phyloP scores from a whole-genome alignment of 2,888 invertebrate species.

The Melikaiella ostensackeni region DNA sequence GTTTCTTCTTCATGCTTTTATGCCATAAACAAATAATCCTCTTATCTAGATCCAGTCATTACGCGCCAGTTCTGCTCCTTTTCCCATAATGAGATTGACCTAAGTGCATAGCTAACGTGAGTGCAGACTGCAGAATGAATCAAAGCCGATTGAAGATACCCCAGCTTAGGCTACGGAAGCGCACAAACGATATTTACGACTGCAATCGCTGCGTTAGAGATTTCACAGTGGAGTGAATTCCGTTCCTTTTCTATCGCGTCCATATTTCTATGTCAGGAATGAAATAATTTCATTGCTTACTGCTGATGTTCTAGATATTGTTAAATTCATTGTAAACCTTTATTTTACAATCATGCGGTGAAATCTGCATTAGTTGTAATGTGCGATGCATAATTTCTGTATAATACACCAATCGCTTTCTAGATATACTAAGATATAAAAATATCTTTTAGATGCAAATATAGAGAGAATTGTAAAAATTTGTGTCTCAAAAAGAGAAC shows the following conservation, averaged over 20 bases:
- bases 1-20: conserved; percentile 7
- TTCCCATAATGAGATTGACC: conserved; percentile 36
- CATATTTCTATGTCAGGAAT: conserved; percentile 14
- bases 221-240: conserved; percentile 5
- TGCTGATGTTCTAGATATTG: background rate
- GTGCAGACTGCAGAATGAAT: conserved; percentile 28
- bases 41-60: conserved; percentile 29
- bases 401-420: background rate
- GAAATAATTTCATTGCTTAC: background rate
- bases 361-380: background rate
- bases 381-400: background rate
- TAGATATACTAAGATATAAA: background rate
- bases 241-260: conserved; percentile 7
- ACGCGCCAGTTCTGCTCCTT: conserved; percentile 30
- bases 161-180: conserved; percentile 13
- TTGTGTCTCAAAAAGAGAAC: background rate
- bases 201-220: background rate
- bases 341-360: background rate
- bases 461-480: background rate
- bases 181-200: conserved; percentile 15
- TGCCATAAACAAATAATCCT: conserved; percentile 21
- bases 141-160: conserved; percentile 9
- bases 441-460: background rate
- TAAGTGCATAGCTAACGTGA: conserved; percentile 15
- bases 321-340: background rate